These are phyloP conservation scores for Pycnomerus fuliginosus DNA, from an alignment of 2,888 invertebrate genomes.

Conservation along the genomic window DNA sequence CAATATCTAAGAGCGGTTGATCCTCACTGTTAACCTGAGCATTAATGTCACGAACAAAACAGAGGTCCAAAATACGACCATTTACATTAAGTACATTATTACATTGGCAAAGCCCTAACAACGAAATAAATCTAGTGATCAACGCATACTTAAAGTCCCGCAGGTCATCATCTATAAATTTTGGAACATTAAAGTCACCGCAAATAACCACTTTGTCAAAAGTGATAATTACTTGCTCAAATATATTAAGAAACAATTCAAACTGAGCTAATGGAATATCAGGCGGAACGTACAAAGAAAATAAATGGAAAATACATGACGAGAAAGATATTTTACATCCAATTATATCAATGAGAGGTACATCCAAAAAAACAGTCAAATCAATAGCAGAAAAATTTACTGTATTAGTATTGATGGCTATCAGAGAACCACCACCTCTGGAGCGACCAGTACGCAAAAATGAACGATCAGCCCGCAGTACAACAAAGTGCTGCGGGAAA, in stretches of 20 bases:
- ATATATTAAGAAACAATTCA: not conserved
- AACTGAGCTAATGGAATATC: constrained; percentile 1
- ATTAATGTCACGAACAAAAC: not conserved
- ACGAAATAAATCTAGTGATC: not conserved
- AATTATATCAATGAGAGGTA: not conserved
- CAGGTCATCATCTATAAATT: not conserved
- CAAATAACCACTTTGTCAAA: not conserved
- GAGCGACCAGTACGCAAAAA: not conserved
- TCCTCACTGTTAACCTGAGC: not conserved
- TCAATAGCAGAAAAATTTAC: not conserved
- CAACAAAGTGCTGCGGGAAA: not conserved
- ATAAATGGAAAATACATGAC: not conserved
- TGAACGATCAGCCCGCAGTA: not conserved
- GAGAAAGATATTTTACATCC: not conserved
- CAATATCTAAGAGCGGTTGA: not conserved
- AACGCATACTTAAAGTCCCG: not conserved
- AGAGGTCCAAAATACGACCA: not conserved
- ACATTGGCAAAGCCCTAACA: not conserved
- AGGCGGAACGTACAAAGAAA: not conserved
- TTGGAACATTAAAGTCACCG: not conserved
- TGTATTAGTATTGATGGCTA: not conserved
- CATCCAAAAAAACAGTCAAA: not conserved
- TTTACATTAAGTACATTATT: not conserved
- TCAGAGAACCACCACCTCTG: constrained; percentile 1
- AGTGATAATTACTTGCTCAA: not conserved